Conservation (phyloP, 2,888 invertebrate genomes). For the Sesamia inferens region DNA sequence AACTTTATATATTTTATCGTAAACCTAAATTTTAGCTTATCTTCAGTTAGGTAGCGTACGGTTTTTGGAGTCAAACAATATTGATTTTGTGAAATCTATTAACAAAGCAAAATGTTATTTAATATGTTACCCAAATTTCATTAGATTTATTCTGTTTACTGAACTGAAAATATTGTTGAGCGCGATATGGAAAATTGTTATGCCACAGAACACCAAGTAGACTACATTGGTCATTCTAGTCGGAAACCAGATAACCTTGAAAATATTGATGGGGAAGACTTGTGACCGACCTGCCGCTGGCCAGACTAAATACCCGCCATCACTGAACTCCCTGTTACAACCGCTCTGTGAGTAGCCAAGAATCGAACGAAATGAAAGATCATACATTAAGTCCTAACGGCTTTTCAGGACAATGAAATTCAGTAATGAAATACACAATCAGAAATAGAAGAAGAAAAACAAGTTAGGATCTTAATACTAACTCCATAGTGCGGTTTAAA, state of each 20-base stretch:
- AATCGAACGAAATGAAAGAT: neutral
- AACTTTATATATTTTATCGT: conserved; percentile 53
- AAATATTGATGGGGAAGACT: neutral
- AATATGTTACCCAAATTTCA: conserved; percentile 6
- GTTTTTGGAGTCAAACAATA: conserved; percentile 60
- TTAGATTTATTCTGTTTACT: conserved; percentile 20
- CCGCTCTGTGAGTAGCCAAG: neutral
- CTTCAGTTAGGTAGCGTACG: conserved; percentile 40
- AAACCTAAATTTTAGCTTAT: conserved; percentile 58
- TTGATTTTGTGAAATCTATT: conserved; percentile 48
- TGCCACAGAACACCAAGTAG: neutral
- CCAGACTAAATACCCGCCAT: neutral
- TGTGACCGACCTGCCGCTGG: neutral
- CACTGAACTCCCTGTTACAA: neutral
- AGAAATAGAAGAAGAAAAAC: neutral
- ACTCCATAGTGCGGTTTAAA: neutral
- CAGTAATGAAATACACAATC: neutral
- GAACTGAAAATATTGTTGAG: conserved; percentile 9
- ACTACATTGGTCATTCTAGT: neutral
- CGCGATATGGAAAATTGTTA: conserved; percentile 8
- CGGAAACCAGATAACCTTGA: neutral
- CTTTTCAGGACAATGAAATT: neutral
- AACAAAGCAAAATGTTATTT: conserved; percentile 17
- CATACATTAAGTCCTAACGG: neutral
- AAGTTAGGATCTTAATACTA: neutral